phyloP scores from a whole-genome alignment of 2,113 vertebrate species.

The Otus sunia region DNA sequence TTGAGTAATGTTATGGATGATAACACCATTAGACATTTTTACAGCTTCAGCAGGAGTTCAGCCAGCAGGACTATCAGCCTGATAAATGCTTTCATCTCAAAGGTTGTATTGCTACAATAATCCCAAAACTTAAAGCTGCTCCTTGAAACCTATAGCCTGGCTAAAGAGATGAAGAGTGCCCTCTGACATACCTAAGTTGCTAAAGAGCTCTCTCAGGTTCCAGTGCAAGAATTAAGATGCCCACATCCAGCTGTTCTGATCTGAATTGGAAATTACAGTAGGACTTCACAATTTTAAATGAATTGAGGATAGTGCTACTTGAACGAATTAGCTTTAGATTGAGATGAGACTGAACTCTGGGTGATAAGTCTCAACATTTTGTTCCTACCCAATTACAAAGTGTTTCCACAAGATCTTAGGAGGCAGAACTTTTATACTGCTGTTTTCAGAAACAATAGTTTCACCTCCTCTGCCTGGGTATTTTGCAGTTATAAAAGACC shows the following conservation, averaged over 20 bases:
- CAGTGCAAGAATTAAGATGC: neutral
- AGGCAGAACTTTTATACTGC: neutral
- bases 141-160: constrained; percentile 20
- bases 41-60: constrained; percentile 57
- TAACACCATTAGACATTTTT: constrained; percentile 49
- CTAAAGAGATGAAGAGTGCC: constrained; percentile 21
- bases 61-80: constrained; percentile 49
- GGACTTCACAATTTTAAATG: neutral
- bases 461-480: neutral
- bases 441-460: neutral
- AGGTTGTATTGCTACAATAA: constrained; percentile 47
- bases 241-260: neutral
- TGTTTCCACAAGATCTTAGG: neutral
- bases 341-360: neutral
- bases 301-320: neutral
- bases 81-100: constrained; percentile 63
- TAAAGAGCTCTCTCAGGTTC: constrained; percentile 2
- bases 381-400: neutral
- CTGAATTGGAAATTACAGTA: neutral
- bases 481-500: neutral
- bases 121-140: constrained; percentile 23
- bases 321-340: neutral
- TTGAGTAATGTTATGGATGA: constrained; percentile 51
- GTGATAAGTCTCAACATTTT: neutral
- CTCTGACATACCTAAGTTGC: constrained; percentile 18